Conservation (phyloP, 2,797 vertebrate species). For the Eulemur rubriventer region DNA sequence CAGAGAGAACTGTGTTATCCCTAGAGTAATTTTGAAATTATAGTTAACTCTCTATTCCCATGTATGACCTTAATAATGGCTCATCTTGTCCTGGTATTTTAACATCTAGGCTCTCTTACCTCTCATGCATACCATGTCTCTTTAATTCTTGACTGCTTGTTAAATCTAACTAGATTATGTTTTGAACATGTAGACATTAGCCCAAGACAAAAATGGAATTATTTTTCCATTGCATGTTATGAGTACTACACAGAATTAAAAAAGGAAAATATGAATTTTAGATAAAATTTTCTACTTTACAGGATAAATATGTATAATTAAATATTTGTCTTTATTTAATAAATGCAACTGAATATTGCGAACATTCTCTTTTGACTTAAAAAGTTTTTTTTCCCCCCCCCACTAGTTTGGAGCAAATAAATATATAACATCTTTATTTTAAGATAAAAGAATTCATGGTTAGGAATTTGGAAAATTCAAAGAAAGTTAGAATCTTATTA, state of each 20-base stretch:
- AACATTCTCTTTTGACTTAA: slow-evolving; percentile 26
- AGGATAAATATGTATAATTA: not conserved
- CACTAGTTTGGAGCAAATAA: not conserved
- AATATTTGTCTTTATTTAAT: not conserved
- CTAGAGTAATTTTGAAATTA: not conserved
- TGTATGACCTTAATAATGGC: not conserved
- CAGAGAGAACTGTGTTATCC: not conserved
- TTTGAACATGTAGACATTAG: not conserved
- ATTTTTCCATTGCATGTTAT: not conserved
- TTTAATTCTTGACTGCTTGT: not conserved
- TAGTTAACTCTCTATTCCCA: not conserved
- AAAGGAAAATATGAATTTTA: not conserved
- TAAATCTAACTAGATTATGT: not conserved
- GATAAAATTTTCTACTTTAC: not conserved
- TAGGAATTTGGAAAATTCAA: not conserved
- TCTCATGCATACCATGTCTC: not conserved
- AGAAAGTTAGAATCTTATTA: not conserved
- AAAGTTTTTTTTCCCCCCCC: accelerated
- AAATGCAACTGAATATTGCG: not conserved
- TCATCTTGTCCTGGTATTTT: not conserved
- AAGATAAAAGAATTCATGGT: not conserved
- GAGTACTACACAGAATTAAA: not conserved
- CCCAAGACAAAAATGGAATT: not conserved
- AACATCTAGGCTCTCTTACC: not conserved
- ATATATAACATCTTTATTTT: not conserved